These are phyloP conservation scores for Cryptoprocta ferox DNA, from an alignment of 2,797 vertebrate species.

Conservation along the genomic window DNA sequence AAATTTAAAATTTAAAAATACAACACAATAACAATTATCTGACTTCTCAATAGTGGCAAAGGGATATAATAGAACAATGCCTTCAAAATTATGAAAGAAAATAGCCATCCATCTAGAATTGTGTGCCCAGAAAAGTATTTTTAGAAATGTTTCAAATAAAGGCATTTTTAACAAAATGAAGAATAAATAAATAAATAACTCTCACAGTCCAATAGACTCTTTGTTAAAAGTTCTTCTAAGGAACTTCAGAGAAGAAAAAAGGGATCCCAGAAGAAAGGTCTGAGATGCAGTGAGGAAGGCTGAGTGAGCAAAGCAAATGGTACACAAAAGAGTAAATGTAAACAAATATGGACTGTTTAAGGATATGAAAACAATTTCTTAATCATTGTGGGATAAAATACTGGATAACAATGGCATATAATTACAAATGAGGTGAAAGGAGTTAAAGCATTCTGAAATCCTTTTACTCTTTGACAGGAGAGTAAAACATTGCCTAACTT, in stretches of 20 bases:
- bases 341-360: background rate
- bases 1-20: slow-evolving; percentile 25
- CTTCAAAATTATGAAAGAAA: background rate
- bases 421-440: background rate
- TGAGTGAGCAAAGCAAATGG: background rate
- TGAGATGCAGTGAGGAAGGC: background rate
- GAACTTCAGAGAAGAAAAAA: background rate
- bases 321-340: background rate
- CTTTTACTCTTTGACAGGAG: background rate
- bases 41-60: background rate
- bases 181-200: background rate
- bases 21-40: background rate
- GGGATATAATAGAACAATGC: background rate
- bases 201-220: background rate
- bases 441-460: background rate
- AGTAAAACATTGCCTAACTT: background rate
- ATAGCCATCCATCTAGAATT: background rate
- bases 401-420: background rate
- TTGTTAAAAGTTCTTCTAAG: background rate
- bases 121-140: background rate
- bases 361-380: background rate
- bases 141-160: background rate
- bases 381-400: background rate
- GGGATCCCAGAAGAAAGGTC: background rate
- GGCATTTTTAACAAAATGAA: background rate